Percentiles rank a stretch among this genome's conserved stretches.
These are phyloP conservation scores for Bufotes viridis DNA, from an alignment of 2,797 vertebrate species.

Conservation along the genomic window DNA sequence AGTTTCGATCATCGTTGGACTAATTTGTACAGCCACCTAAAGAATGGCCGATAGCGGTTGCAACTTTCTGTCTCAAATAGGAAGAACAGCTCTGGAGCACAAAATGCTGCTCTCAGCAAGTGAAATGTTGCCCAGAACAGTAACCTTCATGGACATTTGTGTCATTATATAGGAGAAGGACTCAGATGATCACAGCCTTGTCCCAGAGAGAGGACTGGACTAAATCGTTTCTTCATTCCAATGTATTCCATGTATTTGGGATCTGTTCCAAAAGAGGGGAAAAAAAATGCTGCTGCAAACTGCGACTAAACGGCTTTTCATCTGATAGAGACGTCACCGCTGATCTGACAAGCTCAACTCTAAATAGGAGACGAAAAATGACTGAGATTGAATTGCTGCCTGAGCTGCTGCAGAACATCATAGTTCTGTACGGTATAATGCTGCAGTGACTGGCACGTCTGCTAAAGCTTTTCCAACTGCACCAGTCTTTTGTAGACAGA, in stretches of 20 bases:
- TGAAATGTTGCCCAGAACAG: too few species aligned
- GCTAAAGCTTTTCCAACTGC: not conserved
- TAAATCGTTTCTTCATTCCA: not conserved
- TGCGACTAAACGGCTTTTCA: not conserved
- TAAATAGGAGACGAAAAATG: not conserved
- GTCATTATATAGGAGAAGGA: too few species aligned
- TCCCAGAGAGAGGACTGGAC: not conserved
- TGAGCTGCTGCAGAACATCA: slow-evolving; percentile 17
- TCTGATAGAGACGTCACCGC: not conserved
- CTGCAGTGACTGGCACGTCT: too few species aligned
- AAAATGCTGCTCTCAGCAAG: not conserved
- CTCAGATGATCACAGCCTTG: not conserved
- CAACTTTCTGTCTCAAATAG: not conserved
- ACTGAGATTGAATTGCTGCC: not conserved
- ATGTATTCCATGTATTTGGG: not conserved
- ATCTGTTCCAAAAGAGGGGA: not conserved
- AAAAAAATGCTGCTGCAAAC: not conserved
- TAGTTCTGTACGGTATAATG: not conserved
- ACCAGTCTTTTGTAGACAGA: not conserved
- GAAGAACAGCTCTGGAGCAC: not conserved
- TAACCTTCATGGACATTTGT: too few species aligned
- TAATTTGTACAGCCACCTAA: not conserved
- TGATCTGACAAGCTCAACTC: not conserved
- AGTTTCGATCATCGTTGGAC: too few species aligned
- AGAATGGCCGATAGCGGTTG: not conserved